These are phyloP conservation scores for Apolygus lucorum DNA, from an alignment of 1,140 invertebrate genomes.

Conservation along the genomic window DNA sequence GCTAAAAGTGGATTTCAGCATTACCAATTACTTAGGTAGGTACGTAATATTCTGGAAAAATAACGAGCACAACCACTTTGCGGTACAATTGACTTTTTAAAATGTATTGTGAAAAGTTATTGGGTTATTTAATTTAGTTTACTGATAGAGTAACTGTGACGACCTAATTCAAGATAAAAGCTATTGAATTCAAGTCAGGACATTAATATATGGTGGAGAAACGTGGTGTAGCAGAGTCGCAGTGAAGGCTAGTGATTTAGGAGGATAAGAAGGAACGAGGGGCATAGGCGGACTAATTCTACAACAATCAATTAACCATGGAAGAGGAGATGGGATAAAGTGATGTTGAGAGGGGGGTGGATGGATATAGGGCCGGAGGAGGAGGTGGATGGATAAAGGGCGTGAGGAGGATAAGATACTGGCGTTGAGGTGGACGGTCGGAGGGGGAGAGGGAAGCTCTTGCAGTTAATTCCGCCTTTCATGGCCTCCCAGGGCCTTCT, in stretches of 20 bases:
- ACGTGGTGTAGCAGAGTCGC: constrained; percentile 20
- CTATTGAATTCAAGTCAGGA: constrained; percentile 22
- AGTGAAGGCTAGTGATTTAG: constrained; percentile 23
- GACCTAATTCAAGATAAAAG: constrained; percentile 11
- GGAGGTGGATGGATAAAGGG: background rate
- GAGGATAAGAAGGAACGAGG: constrained; percentile 13
- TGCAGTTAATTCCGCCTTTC: constrained; percentile 24
- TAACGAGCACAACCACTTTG: too few species aligned
- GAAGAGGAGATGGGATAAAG: constrained; percentile 5
- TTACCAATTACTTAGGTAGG: too few species aligned
- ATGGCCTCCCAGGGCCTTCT: constrained; percentile 20
- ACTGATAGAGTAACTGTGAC: too few species aligned
- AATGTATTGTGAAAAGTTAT: too few species aligned
- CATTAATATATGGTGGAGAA: constrained; percentile 20
- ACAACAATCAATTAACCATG: constrained; percentile 24
- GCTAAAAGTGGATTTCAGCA: too few species aligned
- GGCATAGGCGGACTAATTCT: constrained; percentile 17
- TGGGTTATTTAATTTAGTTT: too few species aligned
- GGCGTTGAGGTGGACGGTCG: background rate
- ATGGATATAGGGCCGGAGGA: background rate
- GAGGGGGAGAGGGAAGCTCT: constrained; percentile 1
- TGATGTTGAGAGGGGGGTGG: background rate
- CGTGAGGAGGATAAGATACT: background rate
- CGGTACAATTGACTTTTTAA: too few species aligned
- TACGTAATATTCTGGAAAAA: too few species aligned